Evolutionary conservation across 2,797 vertebrate species (phyloP), one percentile per base, ranked within the genome.

Genomic region (Rhinatrema bivittatum): DNA sequence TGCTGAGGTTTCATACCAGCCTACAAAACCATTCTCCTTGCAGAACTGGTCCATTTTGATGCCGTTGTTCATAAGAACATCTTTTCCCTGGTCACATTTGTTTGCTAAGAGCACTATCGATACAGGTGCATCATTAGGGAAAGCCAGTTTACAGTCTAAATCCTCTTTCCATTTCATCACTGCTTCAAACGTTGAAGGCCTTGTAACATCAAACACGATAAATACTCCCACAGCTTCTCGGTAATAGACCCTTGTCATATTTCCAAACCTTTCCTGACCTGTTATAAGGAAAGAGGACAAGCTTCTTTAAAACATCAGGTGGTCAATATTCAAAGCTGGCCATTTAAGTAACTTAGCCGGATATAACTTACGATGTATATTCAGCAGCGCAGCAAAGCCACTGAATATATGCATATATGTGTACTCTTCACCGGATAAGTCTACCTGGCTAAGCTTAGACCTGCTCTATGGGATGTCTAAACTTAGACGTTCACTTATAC

Each of bases 221-320:
- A 99, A 87, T 0, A 92, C 96, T 22, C 96, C 96, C 84, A 97
- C 88, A 41, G 96, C 96, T 70, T 99, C 96, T 39, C 94, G 84
- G 74, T 99, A 99, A 72, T 99, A 99, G 24, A 98, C 96, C 2
- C 96, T 81, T 1, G 94, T 99, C 96, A 99, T 99, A 77, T 99
- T 99, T 57, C 96, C 96, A 64, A 99, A 99, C 34, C 96, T 88
- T 53, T 99, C 96, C 70, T 99, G 96, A 62, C 96, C 96, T 99
- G 45, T 29, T 10, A 50, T 21, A 40, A 62, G 46, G 35, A 50
- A 68, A 44, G 25, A 7, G 27, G 2, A 25, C n/a, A 9, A 28
- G 42, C 10, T 16, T 16, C 4, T 9, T 26, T 23, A 12, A 12
- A 9, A 20, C 18, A 21, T 25, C 14, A 11, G 5, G 21, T 9